These are phyloP conservation scores for Donacobius atricapilla DNA, from an alignment of 2,113 vertebrate genomes.

Conservation along the genomic window DNA sequence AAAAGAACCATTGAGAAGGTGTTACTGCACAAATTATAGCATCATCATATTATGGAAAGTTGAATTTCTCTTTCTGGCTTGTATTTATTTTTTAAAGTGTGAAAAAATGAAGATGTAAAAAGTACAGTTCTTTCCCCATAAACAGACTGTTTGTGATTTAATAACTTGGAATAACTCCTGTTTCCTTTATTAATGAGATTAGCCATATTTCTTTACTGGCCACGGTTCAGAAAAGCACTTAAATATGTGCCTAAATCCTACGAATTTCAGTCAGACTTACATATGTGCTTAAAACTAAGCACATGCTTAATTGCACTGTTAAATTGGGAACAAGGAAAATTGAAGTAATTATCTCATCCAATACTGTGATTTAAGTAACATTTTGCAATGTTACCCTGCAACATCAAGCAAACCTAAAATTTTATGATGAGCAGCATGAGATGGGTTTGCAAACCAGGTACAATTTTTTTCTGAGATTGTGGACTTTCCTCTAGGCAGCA, in stretches of 20 bases:
- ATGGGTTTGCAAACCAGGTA: background rate
- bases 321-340: background rate
- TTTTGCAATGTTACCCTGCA: background rate
- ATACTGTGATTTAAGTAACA: background rate
- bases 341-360: background rate
- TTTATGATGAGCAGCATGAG: background rate
- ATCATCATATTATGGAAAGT: background rate
- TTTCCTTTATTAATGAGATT: conserved; percentile 1
- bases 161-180: background rate
- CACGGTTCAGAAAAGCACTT: conserved; percentile 10
- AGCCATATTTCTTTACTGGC: conserved; percentile 34
- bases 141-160: background rate
- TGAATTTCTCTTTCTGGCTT: background rate
- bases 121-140: background rate
- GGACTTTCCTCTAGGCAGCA: background rate
- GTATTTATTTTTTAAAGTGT: background rate
- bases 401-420: background rate
- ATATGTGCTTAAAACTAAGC: conserved; percentile 12
- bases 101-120: background rate
- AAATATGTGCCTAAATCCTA: conserved; percentile 21
- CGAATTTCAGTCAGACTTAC: background rate
- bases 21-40: background rate
- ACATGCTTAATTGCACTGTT: background rate
- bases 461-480: background rate
- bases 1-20: background rate